Percentiles rank a stretch among this genome's conserved stretches.
These are phyloP conservation scores for Botia kubotai DNA, from an alignment of 2,797 vertebrate genomes.

Conservation along the genomic window DNA sequence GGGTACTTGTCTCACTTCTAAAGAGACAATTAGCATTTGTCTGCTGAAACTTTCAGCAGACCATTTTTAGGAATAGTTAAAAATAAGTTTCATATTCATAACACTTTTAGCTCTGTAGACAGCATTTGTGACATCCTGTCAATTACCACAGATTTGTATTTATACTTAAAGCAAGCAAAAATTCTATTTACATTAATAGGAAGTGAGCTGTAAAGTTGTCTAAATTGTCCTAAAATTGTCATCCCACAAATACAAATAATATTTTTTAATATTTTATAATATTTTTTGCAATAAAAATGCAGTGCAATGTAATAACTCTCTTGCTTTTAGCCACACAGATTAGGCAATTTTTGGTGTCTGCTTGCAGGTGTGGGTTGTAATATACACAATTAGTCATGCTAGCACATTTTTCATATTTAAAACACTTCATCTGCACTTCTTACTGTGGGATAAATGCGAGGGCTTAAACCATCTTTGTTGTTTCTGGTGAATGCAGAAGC, in stretches of 20 bases:
- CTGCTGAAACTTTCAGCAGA: not conserved
- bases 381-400: not conserved
- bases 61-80: not conserved
- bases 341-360: not conserved
- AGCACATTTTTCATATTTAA: conserved; percentile 5
- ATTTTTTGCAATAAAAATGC: no score
- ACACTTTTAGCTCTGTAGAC: not conserved
- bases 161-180: not conserved
- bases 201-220: no score
- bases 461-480: not conserved
- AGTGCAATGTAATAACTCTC: not conserved
- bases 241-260: no score
- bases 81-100: not conserved
- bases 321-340: not conserved
- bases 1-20: conserved; percentile 1
- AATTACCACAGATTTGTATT: not conserved
- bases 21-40: no score
- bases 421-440: not conserved
- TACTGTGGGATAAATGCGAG: not conserved
- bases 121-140: not conserved
- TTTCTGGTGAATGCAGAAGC: not conserved
- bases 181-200: not conserved
- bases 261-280: no score
- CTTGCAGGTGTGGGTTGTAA: not conserved
- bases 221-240: no score